A percentile compares a stretch with the other conserved stretches of the same genome.
phyloP scores from a whole-genome alignment of 2,797 vertebrate genomes.

The Paguma larvata region DNA sequence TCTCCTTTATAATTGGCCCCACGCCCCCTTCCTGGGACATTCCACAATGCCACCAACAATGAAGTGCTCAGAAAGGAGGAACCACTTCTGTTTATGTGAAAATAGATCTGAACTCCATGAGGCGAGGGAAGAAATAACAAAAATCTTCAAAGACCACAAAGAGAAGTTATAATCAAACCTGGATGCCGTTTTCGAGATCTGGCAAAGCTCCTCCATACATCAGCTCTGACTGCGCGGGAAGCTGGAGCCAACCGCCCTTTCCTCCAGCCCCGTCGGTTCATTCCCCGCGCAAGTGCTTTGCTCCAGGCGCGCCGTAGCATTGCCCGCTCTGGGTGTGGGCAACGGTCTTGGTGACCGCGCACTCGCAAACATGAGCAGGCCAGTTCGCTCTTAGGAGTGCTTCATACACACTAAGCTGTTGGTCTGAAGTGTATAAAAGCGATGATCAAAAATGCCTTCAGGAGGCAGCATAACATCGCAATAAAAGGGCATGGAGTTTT shows the following conservation, averaged over 20 bases:
- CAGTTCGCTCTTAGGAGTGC: neutral
- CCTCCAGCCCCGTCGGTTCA: neutral
- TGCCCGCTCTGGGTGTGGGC: neutral
- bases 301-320: neutral
- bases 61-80: slow-evolving; percentile 59
- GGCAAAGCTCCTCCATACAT: neutral
- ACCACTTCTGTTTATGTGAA: slow-evolving; percentile 74
- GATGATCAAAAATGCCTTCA: slow-evolving; percentile 68
- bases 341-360: neutral
- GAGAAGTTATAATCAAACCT: slow-evolving; percentile 70
- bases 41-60: slow-evolving; percentile 72
- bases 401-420: neutral
- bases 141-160: slow-evolving; percentile 69
- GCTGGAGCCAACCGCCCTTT: neutral
- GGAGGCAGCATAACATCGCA: slow-evolving; percentile 51
- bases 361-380: neutral
- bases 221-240: neutral
- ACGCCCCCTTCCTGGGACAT: slow-evolving; percentile 42
- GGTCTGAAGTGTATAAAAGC: neutral
- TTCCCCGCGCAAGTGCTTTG: neutral
- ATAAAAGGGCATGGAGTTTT: neutral
- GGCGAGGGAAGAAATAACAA: slow-evolving; percentile 54
- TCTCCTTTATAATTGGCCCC: slow-evolving; percentile 57
- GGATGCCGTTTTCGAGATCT: slow-evolving; percentile 44
- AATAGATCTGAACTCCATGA: slow-evolving; percentile 63